Conservation (phyloP, 1,140 invertebrate species). For the Brachionus koreanus region DNA sequence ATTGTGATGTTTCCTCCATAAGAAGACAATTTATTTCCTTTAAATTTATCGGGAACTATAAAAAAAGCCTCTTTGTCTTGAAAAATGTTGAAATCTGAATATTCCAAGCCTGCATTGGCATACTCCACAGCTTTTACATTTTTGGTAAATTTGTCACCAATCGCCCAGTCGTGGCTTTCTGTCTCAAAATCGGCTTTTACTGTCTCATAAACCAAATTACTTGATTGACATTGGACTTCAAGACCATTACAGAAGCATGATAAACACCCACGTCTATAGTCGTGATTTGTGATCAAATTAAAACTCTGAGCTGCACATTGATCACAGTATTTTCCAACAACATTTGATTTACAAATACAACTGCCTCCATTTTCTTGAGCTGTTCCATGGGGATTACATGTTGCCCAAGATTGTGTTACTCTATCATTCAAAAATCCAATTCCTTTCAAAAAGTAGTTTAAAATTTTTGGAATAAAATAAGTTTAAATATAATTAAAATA, state of each 20-base stretch:
- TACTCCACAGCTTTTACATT: neutral
- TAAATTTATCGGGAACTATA: neutral
- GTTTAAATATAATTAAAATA: neutral
- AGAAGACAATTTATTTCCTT: conserved; percentile 35
- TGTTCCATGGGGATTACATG: conserved; percentile 12
- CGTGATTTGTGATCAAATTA: conserved; percentile 75
- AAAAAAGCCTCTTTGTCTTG: conserved; percentile 24
- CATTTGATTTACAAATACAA: conserved; percentile 50
- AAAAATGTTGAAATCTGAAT: neutral
- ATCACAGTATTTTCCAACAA: conserved; percentile 74
- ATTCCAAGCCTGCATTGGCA: neutral
- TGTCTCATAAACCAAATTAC: neutral
- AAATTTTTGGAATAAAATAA: neutral
- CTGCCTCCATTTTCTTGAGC: neutral
- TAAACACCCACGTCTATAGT: conserved; percentile 65
- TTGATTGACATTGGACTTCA: conserved; percentile 26
- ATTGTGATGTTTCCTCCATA: conserved; percentile 34
- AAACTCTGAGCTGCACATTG: conserved; percentile 84
- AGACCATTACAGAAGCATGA: conserved; percentile 43
- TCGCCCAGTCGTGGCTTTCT: neutral
- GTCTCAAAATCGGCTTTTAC: neutral
- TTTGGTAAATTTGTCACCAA: conserved; percentile 35
- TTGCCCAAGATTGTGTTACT: neutral
- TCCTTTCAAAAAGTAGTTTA: neutral
- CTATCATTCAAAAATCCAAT: conserved; percentile 23